A percentile compares a stretch with the other conserved stretches of the same genome.
Conservation (phyloP, 2,113 vertebrate genomes). For the Psittacula cyanocephala region DNA sequence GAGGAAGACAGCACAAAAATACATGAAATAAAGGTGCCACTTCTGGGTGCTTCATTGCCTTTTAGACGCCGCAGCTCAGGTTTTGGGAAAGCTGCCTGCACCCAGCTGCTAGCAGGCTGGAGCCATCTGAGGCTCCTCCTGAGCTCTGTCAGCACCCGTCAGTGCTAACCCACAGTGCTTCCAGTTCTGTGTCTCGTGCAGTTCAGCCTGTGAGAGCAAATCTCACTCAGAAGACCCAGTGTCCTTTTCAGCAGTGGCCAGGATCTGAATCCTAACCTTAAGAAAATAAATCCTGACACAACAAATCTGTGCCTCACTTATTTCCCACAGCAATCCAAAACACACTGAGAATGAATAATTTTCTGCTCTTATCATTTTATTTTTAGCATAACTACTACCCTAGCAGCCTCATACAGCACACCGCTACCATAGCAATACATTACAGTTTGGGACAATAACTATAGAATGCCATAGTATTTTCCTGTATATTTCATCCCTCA, state of each 20-base stretch:
- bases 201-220: neutral
- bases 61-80: neutral
- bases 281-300: neutral
- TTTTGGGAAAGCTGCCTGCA: neutral
- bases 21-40: neutral
- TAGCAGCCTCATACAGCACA: neutral
- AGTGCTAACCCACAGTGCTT: neutral
- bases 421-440: constrained; percentile 48
- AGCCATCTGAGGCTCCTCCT: neutral
- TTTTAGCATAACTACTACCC: constrained; percentile 43
- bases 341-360: neutral
- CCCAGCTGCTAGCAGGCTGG: neutral
- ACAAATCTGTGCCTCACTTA: neutral
- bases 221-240: neutral
- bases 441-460: constrained; percentile 30
- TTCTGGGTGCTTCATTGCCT: neutral
- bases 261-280: neutral
- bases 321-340: neutral
- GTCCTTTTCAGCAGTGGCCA: neutral
- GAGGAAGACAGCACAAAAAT: neutral
- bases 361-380: constrained; percentile 37
- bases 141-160: neutral
- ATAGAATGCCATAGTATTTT: neutral
- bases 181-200: neutral
- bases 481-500: neutral